Percentiles rank a stretch among this genome's conserved stretches.
These are phyloP conservation scores for Tetraodon nigroviridis DNA, from an alignment of 2,113 vertebrate genomes.

Conservation along the genomic window DNA sequence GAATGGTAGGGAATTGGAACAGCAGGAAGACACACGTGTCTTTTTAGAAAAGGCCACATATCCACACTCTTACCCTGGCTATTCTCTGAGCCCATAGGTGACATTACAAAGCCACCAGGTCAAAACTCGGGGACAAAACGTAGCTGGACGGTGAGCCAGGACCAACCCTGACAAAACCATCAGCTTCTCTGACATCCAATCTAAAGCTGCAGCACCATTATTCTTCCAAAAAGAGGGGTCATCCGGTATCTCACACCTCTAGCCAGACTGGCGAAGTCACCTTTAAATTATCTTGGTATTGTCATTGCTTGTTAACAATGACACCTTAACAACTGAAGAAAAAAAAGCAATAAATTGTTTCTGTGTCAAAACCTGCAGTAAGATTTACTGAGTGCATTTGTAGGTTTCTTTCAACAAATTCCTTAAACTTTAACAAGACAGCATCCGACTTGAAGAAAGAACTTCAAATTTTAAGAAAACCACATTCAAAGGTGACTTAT, in stretches of 20 bases:
- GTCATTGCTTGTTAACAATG: constrained; percentile 31
- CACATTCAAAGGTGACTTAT: too few relatives aligned
- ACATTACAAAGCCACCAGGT: constrained; percentile 23
- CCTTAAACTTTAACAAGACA: not conserved
- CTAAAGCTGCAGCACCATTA: constrained; percentile 37
- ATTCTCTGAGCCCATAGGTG: constrained; percentile 14
- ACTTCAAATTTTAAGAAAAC: too few relatives aligned
- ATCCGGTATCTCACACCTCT: constrained; percentile 26
- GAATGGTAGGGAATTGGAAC: constrained; percentile 18
- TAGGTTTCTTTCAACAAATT: constrained; percentile 22
- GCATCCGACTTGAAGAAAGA: too few relatives aligned
- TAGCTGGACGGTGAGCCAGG: constrained; percentile 40
- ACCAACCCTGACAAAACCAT: constrained; percentile 62
- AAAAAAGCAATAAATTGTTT: constrained; percentile 2
- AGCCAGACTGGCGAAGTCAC: constrained; percentile 3
- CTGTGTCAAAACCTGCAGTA: constrained; percentile 19
- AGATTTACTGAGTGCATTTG: constrained; percentile 20
- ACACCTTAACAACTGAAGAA: constrained; percentile 43
- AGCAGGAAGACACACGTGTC: constrained; percentile 2
- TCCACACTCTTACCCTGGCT: constrained; percentile 11
- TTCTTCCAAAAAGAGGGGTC: constrained; percentile 6
- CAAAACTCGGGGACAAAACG: constrained; percentile 29
- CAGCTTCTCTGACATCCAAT: constrained; percentile 58
- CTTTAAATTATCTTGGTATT: constrained; percentile 22
- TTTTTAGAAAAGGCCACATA: constrained; percentile 10